Base-by-base conservation (phyloP, 2,113 vertebrate genomes). In the Sterna hirundo region DNA sequence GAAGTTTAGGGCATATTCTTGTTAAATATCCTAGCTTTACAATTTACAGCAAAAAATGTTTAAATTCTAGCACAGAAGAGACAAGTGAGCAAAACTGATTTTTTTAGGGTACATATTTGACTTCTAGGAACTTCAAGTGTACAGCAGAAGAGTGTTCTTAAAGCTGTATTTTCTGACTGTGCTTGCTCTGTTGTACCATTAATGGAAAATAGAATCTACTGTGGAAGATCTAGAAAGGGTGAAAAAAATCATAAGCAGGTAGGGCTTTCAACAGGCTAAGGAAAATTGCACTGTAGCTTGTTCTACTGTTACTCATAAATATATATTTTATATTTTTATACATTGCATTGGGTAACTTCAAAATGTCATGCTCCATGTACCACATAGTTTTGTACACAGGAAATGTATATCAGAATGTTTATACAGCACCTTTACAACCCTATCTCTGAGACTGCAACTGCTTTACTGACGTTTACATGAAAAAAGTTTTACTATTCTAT, bases 271-370 rank as follows among this genome's bases (percentile, higher is more conserved):
- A 6, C 30, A 65, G 70, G 49, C 52, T 72, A 36, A 71, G 85
- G 81, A 89, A 90, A 87, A 88, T 88, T 88, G 96, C 86, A 95
- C 93, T 97, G 71, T 85, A 93, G 36, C n/a, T 85, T 93, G 85
- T 95, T 92, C 85, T 96, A 62, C 85, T 89, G 64, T 91, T 94
- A 89, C 68, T 94, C 92, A 71, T 75, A 85, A 87, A 64, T 58
- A 64, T 15, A 21, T 65, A 58, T 74, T 82, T 90, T 85, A 36
- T 95, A 62, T 95, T 94, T 96, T 96, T 94, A 71, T 94, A 94
- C 52, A 34, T 87, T 95, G 55, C 34, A 57, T 15, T 69, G 72
- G 60, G 40, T 95, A 72, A 75, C 52, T 88, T 87, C 44, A 52
- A 49, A 88, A 91, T 64, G 77, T 78, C 54, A 27, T 16, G 40